Evolutionary conservation across 2,113 vertebrate genomes (phyloP).

Genomic region (Oncorhynchus tshawytscha): DNA sequence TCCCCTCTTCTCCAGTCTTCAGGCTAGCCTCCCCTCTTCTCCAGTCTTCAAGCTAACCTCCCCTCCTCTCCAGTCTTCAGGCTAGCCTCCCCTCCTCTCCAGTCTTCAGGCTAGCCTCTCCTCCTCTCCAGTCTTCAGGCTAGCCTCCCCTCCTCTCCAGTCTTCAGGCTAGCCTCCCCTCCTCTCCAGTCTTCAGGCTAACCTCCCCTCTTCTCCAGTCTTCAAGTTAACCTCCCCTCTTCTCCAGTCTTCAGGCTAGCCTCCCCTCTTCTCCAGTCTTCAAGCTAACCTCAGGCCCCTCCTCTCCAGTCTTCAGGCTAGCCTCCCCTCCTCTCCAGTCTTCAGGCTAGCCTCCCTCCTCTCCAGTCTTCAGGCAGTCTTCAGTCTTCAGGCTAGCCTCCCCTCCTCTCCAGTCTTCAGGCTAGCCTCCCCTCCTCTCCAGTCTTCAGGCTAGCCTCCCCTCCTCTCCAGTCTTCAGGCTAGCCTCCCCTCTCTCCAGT

Average conservation of each 20-base stretch:
- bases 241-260: constrained; percentile 32
- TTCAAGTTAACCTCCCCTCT: constrained; percentile 28
- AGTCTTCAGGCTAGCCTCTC: constrained; percentile 31
- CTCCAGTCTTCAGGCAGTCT: constrained; percentile 44
- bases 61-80: constrained; percentile 42
- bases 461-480: constrained; percentile 38
- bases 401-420: constrained; percentile 42
- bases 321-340: constrained; percentile 41
- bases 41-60: constrained; percentile 34
- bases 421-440: constrained; percentile 33
- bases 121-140: constrained; percentile 40
- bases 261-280: constrained; percentile 24
- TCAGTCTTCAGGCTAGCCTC: constrained; percentile 26
- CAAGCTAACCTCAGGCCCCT: constrained; percentile 10
- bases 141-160: constrained; percentile 38
- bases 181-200: constrained; percentile 37
- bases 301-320: constrained; percentile 38
- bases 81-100: constrained; percentile 34
- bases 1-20: constrained; percentile 45
- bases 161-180: constrained; percentile 33
- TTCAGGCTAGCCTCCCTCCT: constrained; percentile 33
- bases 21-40: constrained; percentile 27
- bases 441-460: constrained; percentile 34
- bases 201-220: constrained; percentile 40
- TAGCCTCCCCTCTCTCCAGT: constrained; percentile 35